These are phyloP conservation scores for Pseudolaguvia tuberculata DNA, from an alignment of 2,113 vertebrate genomes.

Conservation along the genomic window DNA sequence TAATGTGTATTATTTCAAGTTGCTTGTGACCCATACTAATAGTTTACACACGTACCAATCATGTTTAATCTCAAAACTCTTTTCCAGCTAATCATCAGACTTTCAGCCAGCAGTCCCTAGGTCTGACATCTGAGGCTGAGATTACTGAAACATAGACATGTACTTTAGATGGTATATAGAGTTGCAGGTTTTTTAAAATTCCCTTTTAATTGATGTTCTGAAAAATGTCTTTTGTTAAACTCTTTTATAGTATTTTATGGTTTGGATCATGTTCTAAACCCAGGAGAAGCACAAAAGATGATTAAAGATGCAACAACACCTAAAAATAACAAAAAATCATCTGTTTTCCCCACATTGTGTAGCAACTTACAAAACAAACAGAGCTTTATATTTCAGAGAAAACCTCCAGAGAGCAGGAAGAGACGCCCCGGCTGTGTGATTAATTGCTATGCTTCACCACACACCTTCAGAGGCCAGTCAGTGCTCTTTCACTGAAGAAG, in stretches of 20 bases:
- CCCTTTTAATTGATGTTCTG: too few relatives aligned
- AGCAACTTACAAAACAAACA: slow-evolving; percentile 1
- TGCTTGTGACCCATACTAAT: too few relatives aligned
- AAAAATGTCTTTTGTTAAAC: too few relatives aligned
- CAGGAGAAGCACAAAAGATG: not conserved
- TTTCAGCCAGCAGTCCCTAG: too few relatives aligned
- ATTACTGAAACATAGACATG: too few relatives aligned
- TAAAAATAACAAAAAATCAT: not conserved
- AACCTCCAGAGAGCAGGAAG: slow-evolving; percentile 5
- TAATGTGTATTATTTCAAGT: too few relatives aligned
- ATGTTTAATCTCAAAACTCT: too few relatives aligned
- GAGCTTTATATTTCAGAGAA: slow-evolving; percentile 10
- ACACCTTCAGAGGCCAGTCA: slow-evolving; percentile 34
- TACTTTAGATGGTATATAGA: too few relatives aligned
- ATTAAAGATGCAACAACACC: not conserved
- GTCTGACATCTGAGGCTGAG: too few relatives aligned
- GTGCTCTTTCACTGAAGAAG: slow-evolving; percentile 32
- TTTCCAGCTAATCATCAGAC: too few relatives aligned
- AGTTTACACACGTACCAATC: too few relatives aligned
- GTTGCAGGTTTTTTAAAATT: too few relatives aligned
- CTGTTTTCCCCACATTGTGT: not conserved
- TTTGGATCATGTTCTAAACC: not conserved
- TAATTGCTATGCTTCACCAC: slow-evolving; percentile 38
- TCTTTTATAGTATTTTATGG: not conserved
- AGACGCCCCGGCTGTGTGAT: slow-evolving; percentile 26